A percentile compares a stretch with the other conserved stretches of the same genome.
Conservation (phyloP, 2,113 vertebrate species). For the Donacobius atricapilla region DNA sequence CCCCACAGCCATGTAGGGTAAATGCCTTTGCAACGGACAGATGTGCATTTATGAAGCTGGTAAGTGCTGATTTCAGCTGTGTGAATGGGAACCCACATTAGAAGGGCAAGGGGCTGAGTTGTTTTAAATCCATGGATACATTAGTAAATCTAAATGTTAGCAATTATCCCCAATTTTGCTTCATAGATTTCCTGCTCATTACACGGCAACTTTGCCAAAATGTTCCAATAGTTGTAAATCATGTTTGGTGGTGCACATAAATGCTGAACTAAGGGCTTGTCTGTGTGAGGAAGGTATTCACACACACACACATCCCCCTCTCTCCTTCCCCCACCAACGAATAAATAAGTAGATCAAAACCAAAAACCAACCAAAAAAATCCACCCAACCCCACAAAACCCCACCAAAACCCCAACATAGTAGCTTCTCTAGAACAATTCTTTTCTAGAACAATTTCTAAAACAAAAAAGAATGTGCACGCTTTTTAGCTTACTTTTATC, state of each 20-base stretch:
- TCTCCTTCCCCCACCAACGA: fast-evolving
- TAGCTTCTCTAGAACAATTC: background rate
- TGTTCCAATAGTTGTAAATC: background rate
- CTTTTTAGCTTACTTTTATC: background rate
- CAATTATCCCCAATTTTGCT: background rate
- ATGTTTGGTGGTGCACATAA: background rate
- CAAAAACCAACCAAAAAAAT: background rate
- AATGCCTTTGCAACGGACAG: background rate
- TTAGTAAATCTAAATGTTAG: background rate
- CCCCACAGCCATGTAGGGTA: background rate
- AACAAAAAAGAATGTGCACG: background rate
- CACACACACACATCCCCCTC: background rate
- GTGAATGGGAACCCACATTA: background rate
- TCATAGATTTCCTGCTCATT: background rate
- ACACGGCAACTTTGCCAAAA: background rate
- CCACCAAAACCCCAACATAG: fast-evolving
- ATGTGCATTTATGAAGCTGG: background rate
- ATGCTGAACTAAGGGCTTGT: background rate
- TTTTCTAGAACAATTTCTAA: background rate
- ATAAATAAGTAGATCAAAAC: background rate
- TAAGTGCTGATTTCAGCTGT: background rate
- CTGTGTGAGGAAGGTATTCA: background rate
- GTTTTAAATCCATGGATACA: background rate
- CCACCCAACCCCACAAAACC: background rate
- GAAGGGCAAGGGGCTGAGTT: background rate